A percentile compares a stretch with the other conserved stretches of the same genome.
phyloP scores from a whole-genome alignment of 2,797 vertebrate genomes.

The Otus scops region DNA sequence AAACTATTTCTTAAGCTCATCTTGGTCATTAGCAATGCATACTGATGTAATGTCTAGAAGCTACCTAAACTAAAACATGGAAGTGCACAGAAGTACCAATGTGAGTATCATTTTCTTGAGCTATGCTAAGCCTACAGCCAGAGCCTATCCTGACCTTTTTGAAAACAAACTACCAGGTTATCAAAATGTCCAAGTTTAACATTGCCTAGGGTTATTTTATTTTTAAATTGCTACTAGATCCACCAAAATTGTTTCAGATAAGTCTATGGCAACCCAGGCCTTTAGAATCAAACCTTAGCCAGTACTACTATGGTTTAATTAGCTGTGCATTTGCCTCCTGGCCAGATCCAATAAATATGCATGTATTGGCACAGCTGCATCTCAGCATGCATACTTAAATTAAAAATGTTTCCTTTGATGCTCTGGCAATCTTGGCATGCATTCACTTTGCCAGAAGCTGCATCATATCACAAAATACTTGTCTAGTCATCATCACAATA shows the following conservation, averaged over 20 bases:
- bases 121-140: neutral
- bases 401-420: slow-evolving; percentile 75
- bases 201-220: slow-evolving; percentile 36
- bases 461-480: slow-evolving; percentile 70
- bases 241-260: slow-evolving; percentile 24
- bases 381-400: slow-evolving; percentile 77
- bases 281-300: slow-evolving; percentile 51
- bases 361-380: slow-evolving; percentile 77
- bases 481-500: slow-evolving; percentile 53
- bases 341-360: slow-evolving; percentile 77
- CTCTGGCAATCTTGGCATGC: slow-evolving; percentile 69
- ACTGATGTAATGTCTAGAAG: neutral
- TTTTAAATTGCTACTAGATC: slow-evolving; percentile 41
- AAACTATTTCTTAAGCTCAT: neutral
- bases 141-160: neutral
- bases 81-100: neutral
- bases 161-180: neutral
- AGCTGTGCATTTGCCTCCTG: slow-evolving; percentile 74
- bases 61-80: neutral
- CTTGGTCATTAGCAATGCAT: neutral
- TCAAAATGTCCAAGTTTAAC: neutral
- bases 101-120: neutral
- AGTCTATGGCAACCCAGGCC: neutral
- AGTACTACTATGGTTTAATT: slow-evolving; percentile 70
- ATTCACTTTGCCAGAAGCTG: slow-evolving; percentile 71